Conservation (phyloP, 23 tunicate genomes). For the Botrylloides violaceus region DNA sequence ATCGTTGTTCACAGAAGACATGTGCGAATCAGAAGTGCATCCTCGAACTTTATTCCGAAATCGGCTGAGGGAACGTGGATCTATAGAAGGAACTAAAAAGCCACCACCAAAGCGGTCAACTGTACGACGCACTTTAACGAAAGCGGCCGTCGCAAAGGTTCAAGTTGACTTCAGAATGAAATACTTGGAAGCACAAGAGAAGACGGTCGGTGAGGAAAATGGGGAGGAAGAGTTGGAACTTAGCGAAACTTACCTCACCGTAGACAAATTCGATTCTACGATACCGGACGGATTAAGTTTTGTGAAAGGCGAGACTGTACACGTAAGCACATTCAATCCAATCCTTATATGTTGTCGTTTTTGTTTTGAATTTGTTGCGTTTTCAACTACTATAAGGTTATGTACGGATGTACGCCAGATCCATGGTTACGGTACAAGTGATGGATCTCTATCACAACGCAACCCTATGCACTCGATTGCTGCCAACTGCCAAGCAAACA, state of each 20-base stretch:
- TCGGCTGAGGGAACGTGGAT: too few relatives aligned
- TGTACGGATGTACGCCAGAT: too few relatives aligned
- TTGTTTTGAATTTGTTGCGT: neutral
- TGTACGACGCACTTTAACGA: slow-evolving; percentile 8
- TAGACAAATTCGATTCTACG: slow-evolving; percentile 23
- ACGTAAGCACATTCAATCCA: too few relatives aligned
- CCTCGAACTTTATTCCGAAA: too few relatives aligned
- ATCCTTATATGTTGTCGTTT: neutral
- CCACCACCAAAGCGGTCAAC: slow-evolving; percentile 15
- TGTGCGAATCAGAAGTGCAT: too few relatives aligned
- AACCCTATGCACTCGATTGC: too few relatives aligned
- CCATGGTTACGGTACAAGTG: too few relatives aligned
- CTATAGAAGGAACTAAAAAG: neutral
- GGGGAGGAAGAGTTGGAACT: slow-evolving; percentile 7
- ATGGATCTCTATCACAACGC: too few relatives aligned
- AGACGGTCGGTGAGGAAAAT: neutral
- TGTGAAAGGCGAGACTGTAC: slow-evolving; percentile 25
- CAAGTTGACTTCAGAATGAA: neutral
- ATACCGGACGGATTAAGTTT: slow-evolving; percentile 50
- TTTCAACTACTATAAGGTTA: too few relatives aligned
- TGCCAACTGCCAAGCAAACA: too few relatives aligned
- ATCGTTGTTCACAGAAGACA: too few relatives aligned
- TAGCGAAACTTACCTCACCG: slow-evolving; percentile 19
- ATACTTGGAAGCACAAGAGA: neutral
- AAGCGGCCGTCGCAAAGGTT: slow-evolving; percentile 13